These are phyloP conservation scores for Lemur catta DNA, from an alignment of 2,797 vertebrate species.

Conservation along the genomic window DNA sequence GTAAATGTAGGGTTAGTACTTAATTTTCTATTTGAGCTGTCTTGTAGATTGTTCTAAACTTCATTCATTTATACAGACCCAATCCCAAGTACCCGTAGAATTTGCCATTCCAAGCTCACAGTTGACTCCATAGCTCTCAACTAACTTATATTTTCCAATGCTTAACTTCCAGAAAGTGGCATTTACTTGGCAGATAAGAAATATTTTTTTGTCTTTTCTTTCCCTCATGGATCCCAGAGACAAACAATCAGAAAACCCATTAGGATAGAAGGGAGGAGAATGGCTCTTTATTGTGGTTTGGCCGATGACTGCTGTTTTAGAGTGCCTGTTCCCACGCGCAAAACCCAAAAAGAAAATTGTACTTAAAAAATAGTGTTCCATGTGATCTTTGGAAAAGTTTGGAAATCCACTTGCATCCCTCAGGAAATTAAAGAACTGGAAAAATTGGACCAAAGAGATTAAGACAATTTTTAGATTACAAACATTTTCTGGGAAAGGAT, in stretches of 20 bases:
- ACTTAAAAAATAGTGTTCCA: slow-evolving; percentile 30
- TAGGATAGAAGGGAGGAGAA: not conserved
- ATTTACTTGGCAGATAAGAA: not conserved
- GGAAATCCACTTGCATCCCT: slow-evolving; percentile 23
- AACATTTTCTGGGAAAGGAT: slow-evolving; percentile 72
- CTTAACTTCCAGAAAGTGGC: not conserved
- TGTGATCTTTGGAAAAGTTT: slow-evolving; percentile 33
- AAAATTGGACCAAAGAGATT: slow-evolving; percentile 65
- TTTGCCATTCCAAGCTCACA: not conserved
- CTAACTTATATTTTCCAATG: not conserved
- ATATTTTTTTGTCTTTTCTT: not conserved
- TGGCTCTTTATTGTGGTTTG: slow-evolving; percentile 1
- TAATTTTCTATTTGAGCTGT: not conserved
- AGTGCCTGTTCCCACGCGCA: not conserved
- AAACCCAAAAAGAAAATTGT: slow-evolving; percentile 35
- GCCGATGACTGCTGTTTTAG: not conserved
- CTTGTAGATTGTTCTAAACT: not conserved
- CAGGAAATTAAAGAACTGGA: slow-evolving; percentile 67
- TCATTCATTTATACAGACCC: not conserved
- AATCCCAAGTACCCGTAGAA: not conserved
- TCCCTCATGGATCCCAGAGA: not conserved
- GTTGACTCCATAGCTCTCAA: not conserved
- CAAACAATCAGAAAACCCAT: not conserved
- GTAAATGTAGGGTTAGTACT: not conserved
- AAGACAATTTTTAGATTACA: slow-evolving; percentile 71